Base-by-base conservation (phyloP, 2,888 invertebrate genomes). In the Patella depressa region DNA sequence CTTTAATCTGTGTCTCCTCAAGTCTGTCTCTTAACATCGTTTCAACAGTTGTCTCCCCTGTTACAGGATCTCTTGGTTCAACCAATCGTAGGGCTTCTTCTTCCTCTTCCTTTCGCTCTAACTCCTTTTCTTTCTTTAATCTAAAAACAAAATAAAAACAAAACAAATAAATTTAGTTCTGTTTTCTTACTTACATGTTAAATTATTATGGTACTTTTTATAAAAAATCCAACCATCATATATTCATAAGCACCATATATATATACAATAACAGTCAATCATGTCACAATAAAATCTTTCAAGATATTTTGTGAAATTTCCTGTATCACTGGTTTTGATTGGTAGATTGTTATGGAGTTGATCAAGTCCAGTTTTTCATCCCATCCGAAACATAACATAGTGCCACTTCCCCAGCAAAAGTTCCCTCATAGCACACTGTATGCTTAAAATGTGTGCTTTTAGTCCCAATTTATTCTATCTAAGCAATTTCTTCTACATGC, bases 61-160 rank as follows among this genome's bases (percentile, higher is more conserved):
- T 87, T 19, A 86, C 78, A 9, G 88, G 87, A 77, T 89, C 87
- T 2, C 86, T 80, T 9, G 89, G 87, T 74, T 86, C 87, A 55
- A 88, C 82, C 76, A 86, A 71, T 69, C 83, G 79, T 15, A 83
- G 82, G 1, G 88, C 86, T 9, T 82, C 45, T 14, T 84, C 85
- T 77, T 90, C 89, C 74, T 88, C 86, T 74, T 79, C 78, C 59
- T 79, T 71, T 73, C 89, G 80, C 73, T 82, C 82, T 34, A 84
- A 85, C 73, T 88, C 89, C 69, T 87, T 89, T 77, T 87, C 85
- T 73, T 85, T 87, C 81, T 88, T 88, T 71, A 86, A 75, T 74
- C 88, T 88, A 75, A 15, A 73, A 34, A 72, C 17, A 34, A 24
- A 70, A 17, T n/a, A 29, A 5, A 53, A 69, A 17, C 53, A 74